Evolutionary conservation across 2,888 invertebrate species (phyloP), one percentile per base, ranked within the genome.

Genomic region (Dorcus parallelipipedus): DNA sequence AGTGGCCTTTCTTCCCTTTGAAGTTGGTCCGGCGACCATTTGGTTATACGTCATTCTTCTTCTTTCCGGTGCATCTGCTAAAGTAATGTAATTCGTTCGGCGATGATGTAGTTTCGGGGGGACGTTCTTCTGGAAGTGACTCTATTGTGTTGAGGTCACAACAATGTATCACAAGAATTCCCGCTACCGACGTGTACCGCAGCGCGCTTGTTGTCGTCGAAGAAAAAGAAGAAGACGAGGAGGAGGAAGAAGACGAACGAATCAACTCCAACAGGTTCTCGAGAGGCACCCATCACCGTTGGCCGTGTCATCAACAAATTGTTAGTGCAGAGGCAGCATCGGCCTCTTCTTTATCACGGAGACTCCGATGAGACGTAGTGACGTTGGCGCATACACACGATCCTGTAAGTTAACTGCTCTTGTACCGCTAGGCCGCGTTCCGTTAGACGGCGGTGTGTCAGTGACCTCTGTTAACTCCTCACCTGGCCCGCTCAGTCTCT

Each of bases 341-440:
- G 52, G 42, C 54, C 45, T 51, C 55, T 48, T 59, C 59, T 43
- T 58, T 40, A 45, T 49, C 43, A 58, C 58, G 64, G 67, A 67
- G 67, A 64, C 66, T 66, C 66, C 65, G 62, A 61, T 64, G 64
- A 65, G 64, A 66, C 66, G 65, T 62, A 63, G 66, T 68, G 68
- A 68, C 67, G 67, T 67, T 68, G 60, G 59, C 61, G 63, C 71
- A 75, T 76, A 78, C 78, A 75, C 77, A 77, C 74, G 69, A 73
- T 78, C 78, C 78, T 77, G 77, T 76, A 77, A 77, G 72, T 70
- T 78, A 78, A 78, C 78, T 76, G 78, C 74, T 76, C 76, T 76
- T 76, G 74, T 78, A 77, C 78, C 77, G 78, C 76, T 78, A 77
- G 65, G 59, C 63, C 61, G 61, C 71, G 73, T 73, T 72, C 76